Conservation (phyloP, 1,140 invertebrate genomes). For the Brachionus rotundiformis region DNA sequence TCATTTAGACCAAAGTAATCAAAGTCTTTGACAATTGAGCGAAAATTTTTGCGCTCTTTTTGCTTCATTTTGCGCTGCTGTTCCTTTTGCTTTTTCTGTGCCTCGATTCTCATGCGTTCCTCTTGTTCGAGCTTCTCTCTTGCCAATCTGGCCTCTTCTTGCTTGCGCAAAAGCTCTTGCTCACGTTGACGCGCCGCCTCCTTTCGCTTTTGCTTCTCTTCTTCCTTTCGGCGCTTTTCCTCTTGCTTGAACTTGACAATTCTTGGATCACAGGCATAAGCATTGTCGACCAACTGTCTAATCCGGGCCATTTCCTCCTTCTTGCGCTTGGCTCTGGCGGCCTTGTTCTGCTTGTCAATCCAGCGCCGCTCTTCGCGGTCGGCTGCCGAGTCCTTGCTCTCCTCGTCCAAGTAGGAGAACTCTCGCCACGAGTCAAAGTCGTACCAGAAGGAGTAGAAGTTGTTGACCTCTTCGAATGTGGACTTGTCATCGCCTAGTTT, state of each 20-base stretch:
- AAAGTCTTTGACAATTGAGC: constrained; percentile 78
- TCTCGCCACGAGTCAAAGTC: constrained; percentile 98
- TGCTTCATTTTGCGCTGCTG: constrained; percentile 61
- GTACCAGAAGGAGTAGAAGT: constrained; percentile 73
- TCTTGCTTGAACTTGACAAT: constrained; percentile 87
- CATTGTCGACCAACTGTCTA: constrained; percentile 80
- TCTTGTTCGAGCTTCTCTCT: constrained; percentile 66
- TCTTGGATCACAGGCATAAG: constrained; percentile 88
- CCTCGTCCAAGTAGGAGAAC: constrained; percentile 97
- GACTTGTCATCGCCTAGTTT: constrained; percentile 75
- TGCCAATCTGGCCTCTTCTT: constrained; percentile 58
- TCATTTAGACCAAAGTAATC: constrained; percentile 79
- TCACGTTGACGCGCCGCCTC: constrained; percentile 68
- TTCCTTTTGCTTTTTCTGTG: constrained; percentile 78
- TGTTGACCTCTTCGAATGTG: constrained; percentile 65
- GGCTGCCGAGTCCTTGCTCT: constrained; percentile 94
- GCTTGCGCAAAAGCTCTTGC: constrained; percentile 64
- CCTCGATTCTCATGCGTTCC: constrained; percentile 78
- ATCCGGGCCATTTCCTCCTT: constrained; percentile 94
- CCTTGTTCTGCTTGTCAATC: constrained; percentile 97
- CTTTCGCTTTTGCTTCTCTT: constrained; percentile 83
- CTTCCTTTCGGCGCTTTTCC: constrained; percentile 85
- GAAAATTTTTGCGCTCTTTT: constrained; percentile 75
- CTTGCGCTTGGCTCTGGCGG: constrained; percentile 81
- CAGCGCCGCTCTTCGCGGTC: constrained; percentile 89